Base-by-base conservation (phyloP, 1,140 invertebrate genomes). In the Penaeus japonicus region DNA sequence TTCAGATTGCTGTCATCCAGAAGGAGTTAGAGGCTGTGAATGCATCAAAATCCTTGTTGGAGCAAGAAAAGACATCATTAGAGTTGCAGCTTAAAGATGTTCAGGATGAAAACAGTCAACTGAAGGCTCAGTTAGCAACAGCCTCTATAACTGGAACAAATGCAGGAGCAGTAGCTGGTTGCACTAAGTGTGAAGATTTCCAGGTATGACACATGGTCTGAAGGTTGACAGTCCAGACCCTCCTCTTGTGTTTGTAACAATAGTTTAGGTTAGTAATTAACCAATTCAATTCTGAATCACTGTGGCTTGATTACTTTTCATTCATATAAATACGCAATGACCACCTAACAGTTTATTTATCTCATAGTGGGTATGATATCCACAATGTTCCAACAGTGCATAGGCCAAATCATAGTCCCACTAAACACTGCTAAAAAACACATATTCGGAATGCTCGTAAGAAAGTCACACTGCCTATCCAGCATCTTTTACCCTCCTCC, bases 61-160 rank as follows among this genome's bases (percentile, higher is more conserved):
- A 83, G 22, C n/a, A 88, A 24, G 87, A 88, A 59, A 78, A 78
- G 27, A 20, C 35, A 47, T 78, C 80, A 18, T 35, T 88, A n/a
- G 81, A 84, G 30, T 70, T 77, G 32, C 65, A 84, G 32, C n/a
- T 88, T 18, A 73, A 84, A 32, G 87, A 88, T 12, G 20, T 35
- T 59, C 78, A 83, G 24, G 77, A 62, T 53, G 80, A 88, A 12
- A 70, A 82, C 18, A 83, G 62, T 57, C 79, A 88, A 53, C 70
- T 84, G 15, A 79, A 88, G 47, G 83, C 79, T 4, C 87, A 88
- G 32, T 53, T 84, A 18, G 54, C 32, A 30, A 75, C 81, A 7
- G 59, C 70, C 35, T 53, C 87, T 27, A 55, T 81, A 84, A 32
- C 70, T 18, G 47, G 30, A 32, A 77, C 24, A 5, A 27, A 35